Evolutionary conservation across 2,888 invertebrate species (phyloP), one percentile per base, ranked within the genome.

Genomic region (Orthonevra nobilis): DNA sequence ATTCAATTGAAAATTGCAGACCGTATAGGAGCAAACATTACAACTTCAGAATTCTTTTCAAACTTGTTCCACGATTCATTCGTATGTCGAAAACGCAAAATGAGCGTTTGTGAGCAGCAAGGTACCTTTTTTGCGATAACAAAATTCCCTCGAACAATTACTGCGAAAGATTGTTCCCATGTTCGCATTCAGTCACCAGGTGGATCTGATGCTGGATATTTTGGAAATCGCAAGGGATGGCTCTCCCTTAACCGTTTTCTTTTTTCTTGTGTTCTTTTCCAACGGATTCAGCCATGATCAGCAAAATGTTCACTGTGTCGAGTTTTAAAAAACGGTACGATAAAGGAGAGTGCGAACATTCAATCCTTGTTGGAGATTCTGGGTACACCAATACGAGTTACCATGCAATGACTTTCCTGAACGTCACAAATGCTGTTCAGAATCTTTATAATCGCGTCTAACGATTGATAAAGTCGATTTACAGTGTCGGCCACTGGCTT

Each of bases 131-230:
- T n/a, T n/a, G n/a, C n/a, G n/a, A n/a, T n/a, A n/a, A n/a, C n/a
- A n/a, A n/a, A n/a, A n/a, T n/a, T n/a, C n/a, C n/a, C n/a, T n/a
- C n/a, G 42, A 30, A 48, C 30, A 30, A 48, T 23, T 28, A 26
- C 26, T 20, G 36, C 44, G 28, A 48, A 20, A 19, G 46, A 46
- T 46, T 46, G 85, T 50, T 84, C 84, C 0, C 84, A 85, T 60
- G 58, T 85, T 2, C 84, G 82, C 82, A 84, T 85, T 42, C 69
- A 75, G 54, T 84, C 85, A 17, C 84, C 84, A 36, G 85, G 84
- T 50, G 83, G 83, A 46, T 69, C 83, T 9, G 61, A 83, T 68
- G 82, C 82, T 28, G 84, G 85, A 85, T 66, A 83, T 85, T 14
- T 84, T 85, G 63, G 74, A 68, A 4, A 64, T 83, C 7, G 81